Percentiles rank a stretch among this genome's conserved stretches.
phyloP scores from a whole-genome alignment of 2,888 invertebrate species.

The Caenorhabditis wallacei region DNA sequence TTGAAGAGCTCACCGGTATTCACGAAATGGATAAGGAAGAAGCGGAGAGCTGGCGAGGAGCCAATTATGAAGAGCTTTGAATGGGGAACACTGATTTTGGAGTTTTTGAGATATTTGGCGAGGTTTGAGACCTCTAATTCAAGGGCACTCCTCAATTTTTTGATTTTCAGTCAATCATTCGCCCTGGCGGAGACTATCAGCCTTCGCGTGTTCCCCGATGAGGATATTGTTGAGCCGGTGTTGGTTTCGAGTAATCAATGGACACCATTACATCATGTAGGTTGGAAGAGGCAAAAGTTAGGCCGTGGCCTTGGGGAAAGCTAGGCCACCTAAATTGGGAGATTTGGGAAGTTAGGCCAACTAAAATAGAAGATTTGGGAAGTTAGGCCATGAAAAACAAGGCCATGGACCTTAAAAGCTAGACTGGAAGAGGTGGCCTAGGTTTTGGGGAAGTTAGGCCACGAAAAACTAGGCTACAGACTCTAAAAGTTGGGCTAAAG shows the following conservation, averaged over 20 bases:
- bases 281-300: no score
- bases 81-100: constrained; percentile 47
- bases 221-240: constrained; percentile 24
- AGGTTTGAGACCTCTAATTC: background rate
- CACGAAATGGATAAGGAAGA: constrained; percentile 19
- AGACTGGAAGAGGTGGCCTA: no score
- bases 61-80: constrained; percentile 24
- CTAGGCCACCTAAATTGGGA: no score
- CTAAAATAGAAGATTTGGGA: no score
- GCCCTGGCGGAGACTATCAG: constrained; percentile 28
- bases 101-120: constrained; percentile 59
- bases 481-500: no score
- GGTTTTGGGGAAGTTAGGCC: no score
- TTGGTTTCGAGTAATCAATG: constrained; percentile 36
- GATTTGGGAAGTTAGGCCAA: no score
- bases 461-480: no score
- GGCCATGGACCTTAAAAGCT: no score
- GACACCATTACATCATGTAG: constrained; percentile 53
- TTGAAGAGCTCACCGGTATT: constrained; percentile 4
- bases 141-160: background rate
- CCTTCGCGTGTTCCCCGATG: constrained; percentile 53
- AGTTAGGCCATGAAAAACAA: no score
- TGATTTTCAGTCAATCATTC: constrained; percentile 54
- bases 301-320: no score
- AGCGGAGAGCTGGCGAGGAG: background rate